These are phyloP conservation scores for Chionis minor DNA, from an alignment of 2,113 vertebrate species.

Conservation along the genomic window DNA sequence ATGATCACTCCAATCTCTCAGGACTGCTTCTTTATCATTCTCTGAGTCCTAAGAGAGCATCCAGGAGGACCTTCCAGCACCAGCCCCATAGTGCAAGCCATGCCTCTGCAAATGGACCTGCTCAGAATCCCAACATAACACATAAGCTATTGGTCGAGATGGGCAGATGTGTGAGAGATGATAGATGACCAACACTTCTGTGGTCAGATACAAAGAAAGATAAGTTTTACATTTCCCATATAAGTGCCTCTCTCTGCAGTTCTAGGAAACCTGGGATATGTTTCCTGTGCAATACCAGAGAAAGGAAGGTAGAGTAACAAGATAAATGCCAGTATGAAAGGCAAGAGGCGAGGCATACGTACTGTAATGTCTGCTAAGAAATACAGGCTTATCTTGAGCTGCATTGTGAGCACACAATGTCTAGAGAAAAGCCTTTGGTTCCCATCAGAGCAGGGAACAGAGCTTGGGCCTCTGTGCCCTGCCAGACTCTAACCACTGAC, in stretches of 20 bases:
- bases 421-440: not conserved
- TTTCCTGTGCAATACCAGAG: not conserved
- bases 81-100: not conserved
- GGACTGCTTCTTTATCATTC: not conserved
- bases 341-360: not conserved
- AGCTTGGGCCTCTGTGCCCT: not conserved
- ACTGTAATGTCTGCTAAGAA: not conserved
- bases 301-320: not conserved
- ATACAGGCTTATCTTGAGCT: not conserved
- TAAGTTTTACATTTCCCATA: not conserved
- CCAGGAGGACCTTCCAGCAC: not conserved
- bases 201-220: not conserved
- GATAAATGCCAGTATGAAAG: not conserved
- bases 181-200: not conserved
- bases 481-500: not conserved
- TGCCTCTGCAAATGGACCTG: not conserved
- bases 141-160: not conserved
- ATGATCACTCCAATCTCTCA: not conserved
- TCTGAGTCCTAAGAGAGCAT: not conserved
- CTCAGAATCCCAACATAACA: not conserved
- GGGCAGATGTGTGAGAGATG: not conserved
- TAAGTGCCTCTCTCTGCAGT: not conserved
- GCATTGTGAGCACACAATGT: not conserved
- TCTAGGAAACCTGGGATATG: not conserved
- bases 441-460: not conserved